Evolutionary conservation across 2,113 vertebrate species (phyloP).

Genomic region (Laticauda colubrina): DNA sequence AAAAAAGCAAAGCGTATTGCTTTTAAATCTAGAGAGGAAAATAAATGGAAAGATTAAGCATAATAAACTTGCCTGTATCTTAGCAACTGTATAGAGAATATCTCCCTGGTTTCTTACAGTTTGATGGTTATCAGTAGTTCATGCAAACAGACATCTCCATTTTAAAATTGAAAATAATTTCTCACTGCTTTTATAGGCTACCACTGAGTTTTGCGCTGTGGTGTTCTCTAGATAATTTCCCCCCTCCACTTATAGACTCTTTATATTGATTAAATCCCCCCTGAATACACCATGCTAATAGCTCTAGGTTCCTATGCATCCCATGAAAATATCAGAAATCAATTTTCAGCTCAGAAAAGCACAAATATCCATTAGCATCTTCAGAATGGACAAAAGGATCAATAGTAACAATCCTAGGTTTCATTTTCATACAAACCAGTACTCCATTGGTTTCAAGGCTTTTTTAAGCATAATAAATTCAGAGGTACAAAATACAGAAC

Average conservation of each 20-base stretch:
- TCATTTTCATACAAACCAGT: background rate
- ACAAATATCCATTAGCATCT: background rate
- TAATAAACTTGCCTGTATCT: constrained; percentile 26
- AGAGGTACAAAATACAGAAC: background rate
- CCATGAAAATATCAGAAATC: constrained; percentile 2
- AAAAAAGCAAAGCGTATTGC: constrained; percentile 37
- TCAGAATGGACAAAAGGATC: background rate
- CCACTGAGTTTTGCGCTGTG: background rate
- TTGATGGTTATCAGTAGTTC: constrained; percentile 25
- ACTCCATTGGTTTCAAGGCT: background rate
- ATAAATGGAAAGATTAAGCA: constrained; percentile 37
- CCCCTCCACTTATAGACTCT: background rate
- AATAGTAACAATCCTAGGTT: background rate
- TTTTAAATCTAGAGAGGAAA: constrained; percentile 37
- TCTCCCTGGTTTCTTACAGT: constrained; percentile 40
- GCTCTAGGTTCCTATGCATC: background rate
- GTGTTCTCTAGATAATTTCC: background rate
- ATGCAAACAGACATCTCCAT: constrained; percentile 28
- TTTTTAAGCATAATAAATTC: background rate
- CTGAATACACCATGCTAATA: background rate
- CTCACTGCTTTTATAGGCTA: background rate
- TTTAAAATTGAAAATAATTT: constrained; percentile 18
- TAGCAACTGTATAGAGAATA: constrained; percentile 39
- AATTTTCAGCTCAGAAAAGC: background rate
- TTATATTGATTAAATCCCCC: background rate